phyloP scores from a whole-genome alignment of 2,113 vertebrate genomes.

The Salvator merianae region DNA sequence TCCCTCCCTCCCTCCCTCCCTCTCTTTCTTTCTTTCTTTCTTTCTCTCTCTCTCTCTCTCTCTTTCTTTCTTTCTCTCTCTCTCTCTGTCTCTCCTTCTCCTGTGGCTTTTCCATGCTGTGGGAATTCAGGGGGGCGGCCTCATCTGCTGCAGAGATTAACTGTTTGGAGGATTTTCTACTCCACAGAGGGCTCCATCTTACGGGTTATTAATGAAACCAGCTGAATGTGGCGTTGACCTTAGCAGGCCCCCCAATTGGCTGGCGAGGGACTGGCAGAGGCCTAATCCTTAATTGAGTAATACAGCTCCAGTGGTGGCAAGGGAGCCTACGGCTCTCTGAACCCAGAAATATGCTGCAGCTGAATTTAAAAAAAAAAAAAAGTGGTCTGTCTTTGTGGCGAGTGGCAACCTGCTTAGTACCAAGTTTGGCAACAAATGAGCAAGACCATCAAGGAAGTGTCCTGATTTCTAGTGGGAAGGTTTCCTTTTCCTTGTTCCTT shows the following conservation, averaged over 20 bases:
- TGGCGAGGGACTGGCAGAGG: slow-evolving; percentile 66
- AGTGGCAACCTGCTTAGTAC: too few species aligned
- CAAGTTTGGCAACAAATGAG: too few species aligned
- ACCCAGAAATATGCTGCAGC: too few species aligned
- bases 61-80: too few species aligned
- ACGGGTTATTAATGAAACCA: slow-evolving; percentile 69
- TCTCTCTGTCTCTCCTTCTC: not conserved
- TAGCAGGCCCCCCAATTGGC: slow-evolving; percentile 71
- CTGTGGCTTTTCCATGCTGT: slow-evolving; percentile 11
- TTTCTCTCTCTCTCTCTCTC: accelerated
- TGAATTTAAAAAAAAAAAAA: too few species aligned
- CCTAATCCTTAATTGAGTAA: slow-evolving; percentile 65
- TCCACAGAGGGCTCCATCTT: slow-evolving; percentile 44
- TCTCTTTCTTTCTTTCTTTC: not conserved
- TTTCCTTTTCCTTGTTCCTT: too few species aligned
- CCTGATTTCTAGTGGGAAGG: too few species aligned
- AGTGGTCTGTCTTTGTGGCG: too few species aligned
- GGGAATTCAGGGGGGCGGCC: slow-evolving; percentile 64
- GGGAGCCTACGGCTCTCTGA: too few species aligned
- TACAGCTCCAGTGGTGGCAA: not conserved
- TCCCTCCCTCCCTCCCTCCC: accelerated
- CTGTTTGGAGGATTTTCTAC: slow-evolving; percentile 60
- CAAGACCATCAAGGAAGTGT: too few species aligned
- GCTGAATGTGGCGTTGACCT: slow-evolving; percentile 70
- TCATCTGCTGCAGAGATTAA: slow-evolving; percentile 74